These are phyloP conservation scores for Oreortyx pictus DNA, from an alignment of 2,797 vertebrate genomes.

Conservation along the genomic window DNA sequence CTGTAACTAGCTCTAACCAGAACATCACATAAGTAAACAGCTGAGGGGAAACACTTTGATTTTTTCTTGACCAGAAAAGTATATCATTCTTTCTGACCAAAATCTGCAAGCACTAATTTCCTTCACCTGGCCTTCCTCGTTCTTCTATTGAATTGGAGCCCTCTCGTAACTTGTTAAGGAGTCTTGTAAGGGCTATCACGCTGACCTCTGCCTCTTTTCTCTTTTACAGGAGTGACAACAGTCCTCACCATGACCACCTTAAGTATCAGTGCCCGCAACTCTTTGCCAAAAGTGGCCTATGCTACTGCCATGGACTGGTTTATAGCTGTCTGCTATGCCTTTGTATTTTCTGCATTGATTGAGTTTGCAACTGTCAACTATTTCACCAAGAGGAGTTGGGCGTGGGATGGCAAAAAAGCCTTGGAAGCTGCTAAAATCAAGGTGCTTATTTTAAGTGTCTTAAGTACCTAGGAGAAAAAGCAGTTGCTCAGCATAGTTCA, in stretches of 20 bases:
- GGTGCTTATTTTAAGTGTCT: constrained; percentile 73
- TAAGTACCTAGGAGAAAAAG: constrained; percentile 1
- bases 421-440: constrained; percentile 94
- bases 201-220: not conserved
- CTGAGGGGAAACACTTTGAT: not conserved
- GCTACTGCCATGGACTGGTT: constrained; percentile 99
- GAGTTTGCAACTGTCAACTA: constrained; percentile 99
- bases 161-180: fast-evolving
- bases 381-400: constrained; percentile 98
- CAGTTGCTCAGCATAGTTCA: not conserved
- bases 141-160: not conserved
- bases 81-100: fast-evolving
- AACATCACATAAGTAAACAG: not conserved
- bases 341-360: constrained; percentile 96
- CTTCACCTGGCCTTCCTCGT: not conserved
- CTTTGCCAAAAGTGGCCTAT: constrained; percentile 95
- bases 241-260: constrained; percentile 98
- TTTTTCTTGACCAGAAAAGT: not conserved
- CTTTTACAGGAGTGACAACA: constrained; percentile 90
- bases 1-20: not conserved
- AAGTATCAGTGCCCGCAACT: constrained; percentile 97
- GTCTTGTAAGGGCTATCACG: not conserved
- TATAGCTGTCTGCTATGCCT: constrained; percentile 97
- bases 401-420: constrained; percentile 98
- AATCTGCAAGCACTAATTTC: not conserved